Conservation (phyloP, 2,888 invertebrate species). For the Meteorus cinctellus region DNA sequence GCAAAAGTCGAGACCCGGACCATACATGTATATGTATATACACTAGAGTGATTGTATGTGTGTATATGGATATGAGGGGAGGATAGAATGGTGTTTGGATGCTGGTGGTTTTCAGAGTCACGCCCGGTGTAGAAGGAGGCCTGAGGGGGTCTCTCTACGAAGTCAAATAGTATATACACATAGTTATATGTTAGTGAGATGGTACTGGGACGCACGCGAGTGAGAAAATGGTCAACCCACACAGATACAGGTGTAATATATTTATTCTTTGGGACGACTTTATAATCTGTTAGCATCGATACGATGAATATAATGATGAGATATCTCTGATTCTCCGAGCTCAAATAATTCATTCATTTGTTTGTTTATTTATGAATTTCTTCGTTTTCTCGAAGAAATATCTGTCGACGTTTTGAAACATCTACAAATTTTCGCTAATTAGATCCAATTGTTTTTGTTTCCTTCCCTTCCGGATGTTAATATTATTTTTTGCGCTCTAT, state of each 20-base stretch:
- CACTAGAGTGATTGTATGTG: not conserved
- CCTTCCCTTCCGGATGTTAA: no score
- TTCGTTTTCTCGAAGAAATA: not conserved
- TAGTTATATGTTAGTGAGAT: conserved; percentile 1
- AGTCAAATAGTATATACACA: conserved; percentile 40
- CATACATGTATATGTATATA: conserved; percentile 44
- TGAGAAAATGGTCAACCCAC: conserved; percentile 62
- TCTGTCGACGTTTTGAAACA: not conserved
- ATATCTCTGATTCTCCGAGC: not conserved
- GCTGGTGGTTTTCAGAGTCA: conserved; percentile 71
- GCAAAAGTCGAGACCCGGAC: conserved; percentile 38
- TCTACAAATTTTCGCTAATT: conserved; percentile 1
- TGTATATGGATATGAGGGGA: conserved; percentile 41
- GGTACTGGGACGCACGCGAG: not conserved
- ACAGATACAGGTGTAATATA: conserved; percentile 69
- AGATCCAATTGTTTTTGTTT: not conserved
- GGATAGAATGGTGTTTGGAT: conserved; percentile 65
- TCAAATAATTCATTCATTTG: conserved; percentile 39
- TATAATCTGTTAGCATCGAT: conserved; percentile 67
- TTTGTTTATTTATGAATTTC: conserved; percentile 25
- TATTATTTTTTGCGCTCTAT: no score
- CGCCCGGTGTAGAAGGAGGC: conserved; percentile 62
- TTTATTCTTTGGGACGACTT: conserved; percentile 64
- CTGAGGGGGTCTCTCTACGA: conserved; percentile 41
- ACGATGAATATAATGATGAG: conserved; percentile 55